Evolutionary conservation across 2,113 vertebrate species (phyloP), one percentile per base, ranked within the genome.

Genomic region (Pituophis catenifer): DNA sequence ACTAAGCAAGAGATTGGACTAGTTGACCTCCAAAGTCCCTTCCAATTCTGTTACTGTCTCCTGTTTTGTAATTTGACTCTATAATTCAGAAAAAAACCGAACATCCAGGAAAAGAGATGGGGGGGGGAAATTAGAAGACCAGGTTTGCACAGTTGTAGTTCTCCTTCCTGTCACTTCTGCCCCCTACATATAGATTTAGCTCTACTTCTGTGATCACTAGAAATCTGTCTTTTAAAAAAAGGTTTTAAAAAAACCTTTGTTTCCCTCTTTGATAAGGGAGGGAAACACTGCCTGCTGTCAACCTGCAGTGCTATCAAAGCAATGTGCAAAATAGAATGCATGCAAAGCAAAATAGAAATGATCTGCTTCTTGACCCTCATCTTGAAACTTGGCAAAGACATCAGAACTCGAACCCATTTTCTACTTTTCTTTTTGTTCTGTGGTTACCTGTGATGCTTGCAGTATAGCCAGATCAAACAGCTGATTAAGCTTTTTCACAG

Each of bases 401-500:
- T 85, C 87, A 91, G 90, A 96, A 65, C 93, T 26, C 1, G 1
- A 86, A 52, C 92, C 85, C 59, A n/a, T 81, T 92, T 96, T 91
- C 86, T 96, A 87, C 26, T 88, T 29, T 65, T 17, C 54, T 85
- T 92, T 92, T 93, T 93, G 92, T 88, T 26, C n/a, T 65, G 70
- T 13, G 92, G 92, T 65, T 86, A 75, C 93, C 91, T 90, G 91
- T 24, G 26, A 52, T 48, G 95, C 89, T 92, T 94, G 62, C 91
- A 0, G 0, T 0, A 3, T 92, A 96, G 90, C 0, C 93, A 70
- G 94, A 96, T 95, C 96, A 96, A 97, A 96, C 23, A 95, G 94
- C 93, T 95, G 95, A 94, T 96, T 96, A 96, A 96, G 91, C 89
- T 19, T 86, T 95, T 50, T 81, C 12, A 1, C 75, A 91, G 85